Evolutionary conservation across 1,140 invertebrate genomes (phyloP).

Genomic region (Ylistrum balloti): DNA sequence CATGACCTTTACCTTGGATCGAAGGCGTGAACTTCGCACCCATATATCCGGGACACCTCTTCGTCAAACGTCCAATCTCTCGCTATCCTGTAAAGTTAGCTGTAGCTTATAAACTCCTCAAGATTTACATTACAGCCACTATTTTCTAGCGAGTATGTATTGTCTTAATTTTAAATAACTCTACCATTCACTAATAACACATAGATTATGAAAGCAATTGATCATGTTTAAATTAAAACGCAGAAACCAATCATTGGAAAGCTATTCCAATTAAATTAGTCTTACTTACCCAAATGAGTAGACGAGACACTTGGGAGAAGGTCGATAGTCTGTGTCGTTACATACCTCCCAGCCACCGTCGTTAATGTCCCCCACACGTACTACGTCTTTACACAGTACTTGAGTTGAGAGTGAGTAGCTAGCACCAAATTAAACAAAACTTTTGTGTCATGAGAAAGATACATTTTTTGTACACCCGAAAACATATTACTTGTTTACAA

Average conservation of each 20-base stretch:
- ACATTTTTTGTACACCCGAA: no score
- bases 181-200: not conserved
- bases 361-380: constrained; percentile 31
- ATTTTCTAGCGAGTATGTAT: no score
- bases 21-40: constrained; percentile 44
- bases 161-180: no score
- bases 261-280: no score
- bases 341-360: constrained; percentile 43
- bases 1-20: constrained; percentile 44
- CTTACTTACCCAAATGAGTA: constrained; percentile 43
- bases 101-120: no score
- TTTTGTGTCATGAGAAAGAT: no score
- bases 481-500: no score
- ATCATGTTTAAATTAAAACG: not conserved
- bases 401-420: not conserved
- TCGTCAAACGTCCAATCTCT: constrained; percentile 44
- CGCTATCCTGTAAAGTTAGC: constrained; percentile 32
- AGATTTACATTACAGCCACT: no score
- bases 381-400: not conserved
- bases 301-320: constrained; percentile 10
- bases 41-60: constrained; percentile 13
- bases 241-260: no score
- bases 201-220: no score
- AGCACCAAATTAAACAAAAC: no score
- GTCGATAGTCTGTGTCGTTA: not conserved